phyloP scores from a whole-genome alignment of 35 echinoderm and acorn worm genomes.

The Lytechinus variegatus region DNA sequence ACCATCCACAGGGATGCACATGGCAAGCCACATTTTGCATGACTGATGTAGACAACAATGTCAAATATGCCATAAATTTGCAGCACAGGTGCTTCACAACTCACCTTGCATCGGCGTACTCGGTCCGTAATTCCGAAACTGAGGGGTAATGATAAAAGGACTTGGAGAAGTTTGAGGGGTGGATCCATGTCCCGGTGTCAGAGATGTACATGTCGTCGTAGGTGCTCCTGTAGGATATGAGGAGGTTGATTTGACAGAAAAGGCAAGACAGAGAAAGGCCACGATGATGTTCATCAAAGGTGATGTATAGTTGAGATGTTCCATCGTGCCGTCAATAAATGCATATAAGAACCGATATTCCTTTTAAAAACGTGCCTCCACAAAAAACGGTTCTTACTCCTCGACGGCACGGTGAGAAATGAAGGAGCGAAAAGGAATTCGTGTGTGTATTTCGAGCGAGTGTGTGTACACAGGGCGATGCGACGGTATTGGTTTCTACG shows the following conservation, averaged over 20 bases:
- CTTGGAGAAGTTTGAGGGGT: neutral
- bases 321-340: neutral
- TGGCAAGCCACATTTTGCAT: neutral
- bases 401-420: neutral
- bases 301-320: neutral
- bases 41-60: neutral
- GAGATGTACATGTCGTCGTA: neutral
- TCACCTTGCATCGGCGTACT: conserved; percentile 10
- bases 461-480: neutral
- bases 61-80: neutral
- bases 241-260: neutral
- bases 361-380: neutral
- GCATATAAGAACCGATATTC: neutral
- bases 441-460: neutral
- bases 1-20: neutral
- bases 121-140: conserved; percentile 28
- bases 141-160: neutral
- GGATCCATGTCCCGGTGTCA: conserved; percentile 5
- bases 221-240: neutral
- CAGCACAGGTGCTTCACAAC: neutral
- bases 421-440: neutral
- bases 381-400: neutral
- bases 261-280: neutral
- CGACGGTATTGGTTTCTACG: neutral
- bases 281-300: neutral